Evolutionary conservation across 1,140 invertebrate genomes (phyloP), one percentile per base, ranked within the genome.

Genomic region (Aphaenogaster floridana): DNA sequence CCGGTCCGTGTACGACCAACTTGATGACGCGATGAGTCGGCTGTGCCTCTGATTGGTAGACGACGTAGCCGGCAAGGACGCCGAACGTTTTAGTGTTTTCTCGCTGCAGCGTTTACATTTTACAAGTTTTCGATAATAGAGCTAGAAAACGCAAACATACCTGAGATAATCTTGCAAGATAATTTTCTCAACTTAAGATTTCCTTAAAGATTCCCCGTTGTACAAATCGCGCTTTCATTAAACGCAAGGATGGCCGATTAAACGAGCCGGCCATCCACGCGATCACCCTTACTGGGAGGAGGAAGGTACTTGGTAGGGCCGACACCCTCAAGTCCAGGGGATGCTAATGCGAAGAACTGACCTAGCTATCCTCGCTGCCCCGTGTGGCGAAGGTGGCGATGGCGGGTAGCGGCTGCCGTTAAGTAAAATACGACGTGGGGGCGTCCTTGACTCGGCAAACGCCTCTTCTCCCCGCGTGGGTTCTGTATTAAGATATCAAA

Each of bases 401-500:
- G 42, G 76, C 85, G 57, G 52, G 64, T 54, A 74, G 78, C 79
- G 63, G 48, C 34, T 52, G 63, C 59, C 52, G 89, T 71, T 87
- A 90, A 90, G 89, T 89, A 90, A 89, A 87, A 90, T 90, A 90
- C 89, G 83, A 88, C 86, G 71, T 28, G 86, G 78, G 89, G 89
- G 74, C 86, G 89, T 90, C 86, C 89, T 90, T 59, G 88, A 89
- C 79, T 92, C 69, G 83, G 50, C 63, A n/a, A 61, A 50, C 68
- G 66, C 72, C 34, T 86, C 59, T 15, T 87, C 54, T 8, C 21
- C 50, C 68, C 64, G 64, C 64, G 54, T 48, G 15, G 36, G 54
- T 71, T 69, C 80, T 61, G 87, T 92, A 93, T 95, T 94, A 94
- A 95, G 94, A 95, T 95, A 95, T 95, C 94, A 95, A 95, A 95